These are phyloP conservation scores for Phymastichus coffea DNA, from an alignment of 1,140 invertebrate species.

Conservation along the genomic window DNA sequence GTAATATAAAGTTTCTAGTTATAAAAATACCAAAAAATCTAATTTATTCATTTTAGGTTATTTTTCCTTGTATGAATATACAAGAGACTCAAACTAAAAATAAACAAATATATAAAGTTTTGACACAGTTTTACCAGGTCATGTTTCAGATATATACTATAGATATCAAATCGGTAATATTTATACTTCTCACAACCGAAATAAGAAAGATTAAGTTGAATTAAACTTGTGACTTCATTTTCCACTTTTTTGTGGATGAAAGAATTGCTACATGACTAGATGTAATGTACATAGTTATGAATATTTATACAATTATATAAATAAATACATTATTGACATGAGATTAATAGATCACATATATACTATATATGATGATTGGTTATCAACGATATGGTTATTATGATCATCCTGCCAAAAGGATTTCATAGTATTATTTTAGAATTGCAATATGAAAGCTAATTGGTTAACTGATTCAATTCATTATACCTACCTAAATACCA, in stretches of 20 bases:
- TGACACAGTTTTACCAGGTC: slow-evolving; percentile 88
- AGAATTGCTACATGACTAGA: slow-evolving; percentile 93
- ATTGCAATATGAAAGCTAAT: slow-evolving; percentile 79
- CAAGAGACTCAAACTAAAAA: slow-evolving; percentile 82
- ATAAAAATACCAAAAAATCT: not conserved
- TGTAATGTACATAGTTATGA: slow-evolving; percentile 98
- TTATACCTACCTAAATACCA: slow-evolving; percentile 94
- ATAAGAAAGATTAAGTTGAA: slow-evolving; percentile 89
- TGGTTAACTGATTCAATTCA: slow-evolving; percentile 75
- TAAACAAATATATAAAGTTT: slow-evolving; percentile 88
- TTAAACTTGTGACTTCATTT: slow-evolving; percentile 93
- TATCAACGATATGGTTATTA: slow-evolving; percentile 86
- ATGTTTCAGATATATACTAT: slow-evolving; percentile 90
- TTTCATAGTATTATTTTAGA: slow-evolving; percentile 77
- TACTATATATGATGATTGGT: slow-evolving; percentile 96
- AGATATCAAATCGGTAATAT: slow-evolving; percentile 99
- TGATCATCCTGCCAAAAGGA: slow-evolving; percentile 94
- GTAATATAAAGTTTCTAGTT: no score
- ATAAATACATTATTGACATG: slow-evolving; percentile 87
- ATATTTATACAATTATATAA: slow-evolving; percentile 83
- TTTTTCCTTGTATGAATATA: slow-evolving; percentile 94
- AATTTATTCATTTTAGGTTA: slow-evolving; percentile 62
- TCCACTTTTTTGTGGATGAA: slow-evolving; percentile 98
- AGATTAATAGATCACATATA: slow-evolving; percentile 91
- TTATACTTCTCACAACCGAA: slow-evolving; percentile 90